These are phyloP conservation scores for Epinephelus awoara DNA, from an alignment of 2,797 vertebrate species.

Conservation along the genomic window DNA sequence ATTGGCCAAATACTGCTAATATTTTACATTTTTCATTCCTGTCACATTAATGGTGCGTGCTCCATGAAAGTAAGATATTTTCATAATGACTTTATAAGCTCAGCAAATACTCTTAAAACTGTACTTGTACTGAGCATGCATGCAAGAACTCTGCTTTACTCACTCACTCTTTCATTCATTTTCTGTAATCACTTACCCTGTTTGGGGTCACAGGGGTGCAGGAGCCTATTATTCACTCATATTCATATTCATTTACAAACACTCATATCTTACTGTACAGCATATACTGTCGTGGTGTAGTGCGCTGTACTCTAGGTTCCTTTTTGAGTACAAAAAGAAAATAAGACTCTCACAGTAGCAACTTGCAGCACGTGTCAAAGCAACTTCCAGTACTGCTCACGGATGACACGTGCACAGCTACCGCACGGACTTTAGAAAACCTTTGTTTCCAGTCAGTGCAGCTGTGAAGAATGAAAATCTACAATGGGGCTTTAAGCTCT, in stretches of 20 bases:
- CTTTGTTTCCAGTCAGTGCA: not conserved
- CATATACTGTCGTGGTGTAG: not conserved
- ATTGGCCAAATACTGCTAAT: not conserved
- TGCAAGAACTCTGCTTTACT: not conserved
- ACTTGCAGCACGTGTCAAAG: not conserved
- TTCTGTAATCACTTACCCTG: too few species aligned
- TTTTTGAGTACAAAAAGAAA: not conserved
- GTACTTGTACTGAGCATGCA: not conserved
- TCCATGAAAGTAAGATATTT: not conserved
- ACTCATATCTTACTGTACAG: not conserved
- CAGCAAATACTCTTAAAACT: not conserved
- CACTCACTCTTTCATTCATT: too few species aligned
- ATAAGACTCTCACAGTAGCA: not conserved
- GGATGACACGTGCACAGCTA: not conserved
- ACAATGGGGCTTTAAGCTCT: not conserved
- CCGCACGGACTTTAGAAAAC: not conserved
- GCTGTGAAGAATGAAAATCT: constrained; percentile 3
- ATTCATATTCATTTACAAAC: not conserved
- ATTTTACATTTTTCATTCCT: not conserved
- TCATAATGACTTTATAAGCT: not conserved
- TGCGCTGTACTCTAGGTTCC: not conserved
- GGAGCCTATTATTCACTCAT: too few species aligned
- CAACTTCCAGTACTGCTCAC: not conserved
- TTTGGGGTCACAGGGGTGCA: too few species aligned
- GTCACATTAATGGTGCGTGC: not conserved